Conservation (phyloP, 2,888 invertebrate species). For the Ochropleura leucogaster region DNA sequence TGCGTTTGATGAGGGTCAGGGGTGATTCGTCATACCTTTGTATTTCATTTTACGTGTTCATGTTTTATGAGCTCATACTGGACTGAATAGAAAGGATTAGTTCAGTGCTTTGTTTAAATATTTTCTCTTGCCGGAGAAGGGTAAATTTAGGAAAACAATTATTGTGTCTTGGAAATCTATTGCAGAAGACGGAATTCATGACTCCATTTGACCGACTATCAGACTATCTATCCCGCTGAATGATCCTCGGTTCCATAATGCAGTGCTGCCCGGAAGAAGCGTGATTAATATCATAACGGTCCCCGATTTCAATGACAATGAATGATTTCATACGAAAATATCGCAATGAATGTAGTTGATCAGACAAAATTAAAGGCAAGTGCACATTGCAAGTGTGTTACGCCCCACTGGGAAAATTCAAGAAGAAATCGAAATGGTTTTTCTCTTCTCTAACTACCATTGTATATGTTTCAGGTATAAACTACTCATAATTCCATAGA, state of each 20-base stretch:
- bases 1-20: constrained; percentile 53
- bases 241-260: background rate
- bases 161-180: too few relatives aligned
- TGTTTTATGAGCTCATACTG: constrained; percentile 39
- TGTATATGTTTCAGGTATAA: background rate
- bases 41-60: constrained; percentile 41
- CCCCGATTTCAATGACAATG: background rate
- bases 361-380: background rate
- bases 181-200: background rate
- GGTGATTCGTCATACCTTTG: constrained; percentile 51
- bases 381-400: too few relatives aligned
- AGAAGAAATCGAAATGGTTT: background rate
- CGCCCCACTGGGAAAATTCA: background rate
- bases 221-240: too few relatives aligned
- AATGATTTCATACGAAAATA: background rate
- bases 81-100: constrained; percentile 7
- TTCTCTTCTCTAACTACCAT: background rate
- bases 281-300: background rate
- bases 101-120: constrained; percentile 11
- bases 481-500: background rate
- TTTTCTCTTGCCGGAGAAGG: background rate
- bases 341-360: background rate
- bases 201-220: background rate
- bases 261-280: background rate
- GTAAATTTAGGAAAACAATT: background rate